These are phyloP conservation scores for Bruchidius siliquastri DNA, from an alignment of 2,888 invertebrate species.

Conservation along the genomic window DNA sequence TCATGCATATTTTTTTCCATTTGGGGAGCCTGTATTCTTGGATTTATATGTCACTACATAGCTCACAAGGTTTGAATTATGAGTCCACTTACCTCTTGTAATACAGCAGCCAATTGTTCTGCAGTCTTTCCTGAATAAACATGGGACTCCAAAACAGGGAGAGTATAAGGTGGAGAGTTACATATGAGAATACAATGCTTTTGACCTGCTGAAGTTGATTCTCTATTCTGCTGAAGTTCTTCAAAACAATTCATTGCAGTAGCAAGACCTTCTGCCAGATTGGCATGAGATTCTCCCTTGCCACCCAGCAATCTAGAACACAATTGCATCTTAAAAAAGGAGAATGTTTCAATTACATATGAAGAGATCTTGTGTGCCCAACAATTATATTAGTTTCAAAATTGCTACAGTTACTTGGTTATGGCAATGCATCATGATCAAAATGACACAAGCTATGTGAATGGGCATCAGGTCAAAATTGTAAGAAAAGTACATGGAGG, in stretches of 20 bases:
- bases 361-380: too few species aligned
- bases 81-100: conserved; percentile 60
- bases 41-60: too few species aligned
- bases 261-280: conserved; percentile 84
- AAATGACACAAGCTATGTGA: too few species aligned
- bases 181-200: conserved; percentile 81
- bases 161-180: conserved; percentile 87
- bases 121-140: conserved; percentile 70
- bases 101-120: conserved; percentile 76
- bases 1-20: too few species aligned
- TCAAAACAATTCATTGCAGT: conserved; percentile 86
- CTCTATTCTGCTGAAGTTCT: conserved; percentile 65
- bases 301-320: conserved; percentile 85
- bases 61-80: too few species aligned
- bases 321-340: conserved; percentile 5
- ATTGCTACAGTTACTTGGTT: too few species aligned
- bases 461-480: too few species aligned
- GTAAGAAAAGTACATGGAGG: too few species aligned
- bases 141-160: conserved; percentile 73
- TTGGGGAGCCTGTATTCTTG: too few species aligned
- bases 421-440: too few species aligned
- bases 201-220: conserved; percentile 51
- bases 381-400: too few species aligned
- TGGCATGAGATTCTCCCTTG: conserved; percentile 82
- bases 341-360: background rate